Conservation (phyloP, 2,113 vertebrate species). For the Ciconia maguari region DNA sequence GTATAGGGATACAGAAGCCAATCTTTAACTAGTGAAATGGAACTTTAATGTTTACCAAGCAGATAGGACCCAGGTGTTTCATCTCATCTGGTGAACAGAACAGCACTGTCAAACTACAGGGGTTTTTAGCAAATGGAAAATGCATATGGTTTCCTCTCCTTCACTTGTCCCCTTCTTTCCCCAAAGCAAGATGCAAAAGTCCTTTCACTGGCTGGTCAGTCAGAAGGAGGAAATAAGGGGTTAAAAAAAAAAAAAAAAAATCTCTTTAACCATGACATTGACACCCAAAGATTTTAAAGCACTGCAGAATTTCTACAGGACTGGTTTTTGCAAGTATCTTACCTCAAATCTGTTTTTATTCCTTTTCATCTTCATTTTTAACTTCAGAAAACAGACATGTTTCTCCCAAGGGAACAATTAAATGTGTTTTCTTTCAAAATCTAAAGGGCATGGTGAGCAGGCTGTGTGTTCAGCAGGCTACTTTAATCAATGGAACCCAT, state of each 20-base stretch:
- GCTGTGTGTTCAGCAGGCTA: slow-evolving; percentile 50
- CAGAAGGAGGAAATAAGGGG: not conserved
- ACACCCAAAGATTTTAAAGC: not conserved
- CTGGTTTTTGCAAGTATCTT: not conserved
- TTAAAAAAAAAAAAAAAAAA: not conserved
- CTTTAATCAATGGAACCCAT: slow-evolving; percentile 66
- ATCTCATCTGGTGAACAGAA: slow-evolving; percentile 56
- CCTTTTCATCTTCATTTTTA: slow-evolving; percentile 47
- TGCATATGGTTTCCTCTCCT: not conserved
- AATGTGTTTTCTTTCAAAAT: slow-evolving; percentile 70
- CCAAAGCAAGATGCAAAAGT: not conserved
- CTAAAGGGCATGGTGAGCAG: slow-evolving; percentile 63
- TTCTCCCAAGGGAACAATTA: slow-evolving; percentile 73
- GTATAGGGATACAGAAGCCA: slow-evolving; percentile 64
- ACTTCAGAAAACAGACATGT: slow-evolving; percentile 68
- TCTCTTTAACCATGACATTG: not conserved
- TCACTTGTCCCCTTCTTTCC: not conserved
- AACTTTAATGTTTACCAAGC: slow-evolving; percentile 81
- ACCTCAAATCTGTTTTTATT: slow-evolving; percentile 26
- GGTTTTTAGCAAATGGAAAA: slow-evolving; percentile 48
- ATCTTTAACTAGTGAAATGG: slow-evolving; percentile 77
- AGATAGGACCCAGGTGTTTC: slow-evolving; percentile 73
- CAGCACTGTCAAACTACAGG: slow-evolving; percentile 45
- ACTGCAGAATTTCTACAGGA: not conserved
- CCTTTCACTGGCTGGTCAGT: not conserved